A percentile compares a stretch with the other conserved stretches of the same genome.
Evolutionary conservation across 2,888 invertebrate genomes (phyloP).

Genomic region (Mechanitis messenoides): DNA sequence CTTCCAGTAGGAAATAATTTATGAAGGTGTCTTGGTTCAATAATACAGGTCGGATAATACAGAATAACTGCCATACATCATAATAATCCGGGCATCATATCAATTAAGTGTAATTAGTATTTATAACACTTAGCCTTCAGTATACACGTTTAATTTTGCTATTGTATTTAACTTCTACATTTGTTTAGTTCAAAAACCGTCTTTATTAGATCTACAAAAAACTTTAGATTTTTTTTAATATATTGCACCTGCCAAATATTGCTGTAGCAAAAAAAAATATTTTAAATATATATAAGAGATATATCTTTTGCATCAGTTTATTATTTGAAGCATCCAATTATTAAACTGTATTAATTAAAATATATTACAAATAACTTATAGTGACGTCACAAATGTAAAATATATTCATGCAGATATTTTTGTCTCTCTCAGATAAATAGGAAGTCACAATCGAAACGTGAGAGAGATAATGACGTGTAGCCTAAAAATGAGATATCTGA

Average conservation of each 20-base stretch:
- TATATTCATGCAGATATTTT: conserved; percentile 4
- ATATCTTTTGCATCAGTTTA: no score
- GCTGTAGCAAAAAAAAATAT: no score
- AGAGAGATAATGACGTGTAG: conserved; percentile 15
- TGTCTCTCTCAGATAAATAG: conserved; percentile 1
- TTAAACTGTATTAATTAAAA: background rate
- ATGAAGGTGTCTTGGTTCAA: conserved; percentile 47
- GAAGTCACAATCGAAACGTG: conserved; percentile 10
- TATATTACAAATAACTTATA: background rate
- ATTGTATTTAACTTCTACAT: no score
- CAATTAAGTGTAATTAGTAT: background rate
- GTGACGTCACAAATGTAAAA: conserved; percentile 1
- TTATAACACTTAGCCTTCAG: no score
- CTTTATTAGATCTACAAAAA: no score
- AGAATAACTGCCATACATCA: conserved; percentile 36
- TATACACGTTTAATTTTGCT: no score
- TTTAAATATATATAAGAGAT: no score
- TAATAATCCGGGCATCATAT: conserved; percentile 25
- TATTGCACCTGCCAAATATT: no score
- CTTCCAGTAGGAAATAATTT: conserved; percentile 36
- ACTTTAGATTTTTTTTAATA: no score
- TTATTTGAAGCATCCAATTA: no score
- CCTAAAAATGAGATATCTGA: conserved; percentile 22
- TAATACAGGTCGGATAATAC: no score
- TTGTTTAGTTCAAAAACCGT: no score